Evolutionary conservation across 1,140 invertebrate species (phyloP).

Genomic region (Diplogasteroides magnus): DNA sequence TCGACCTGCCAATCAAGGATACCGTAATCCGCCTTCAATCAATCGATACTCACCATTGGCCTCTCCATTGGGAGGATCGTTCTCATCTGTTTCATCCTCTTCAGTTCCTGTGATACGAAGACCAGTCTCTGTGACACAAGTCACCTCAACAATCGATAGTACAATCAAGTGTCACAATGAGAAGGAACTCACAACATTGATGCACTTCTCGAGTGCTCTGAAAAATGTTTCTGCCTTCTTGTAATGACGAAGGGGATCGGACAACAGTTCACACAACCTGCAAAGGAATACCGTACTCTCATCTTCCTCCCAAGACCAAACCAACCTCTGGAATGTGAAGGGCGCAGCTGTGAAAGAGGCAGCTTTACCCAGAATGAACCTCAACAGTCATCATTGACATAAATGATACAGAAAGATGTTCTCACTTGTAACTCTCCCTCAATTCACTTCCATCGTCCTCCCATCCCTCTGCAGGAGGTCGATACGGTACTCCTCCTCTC

Average conservation of each 20-base stretch:
- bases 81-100: slow-evolving; percentile 6
- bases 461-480: not conserved
- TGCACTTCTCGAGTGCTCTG: slow-evolving; percentile 44
- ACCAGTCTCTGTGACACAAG: too few relatives aligned
- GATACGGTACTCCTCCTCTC: not conserved
- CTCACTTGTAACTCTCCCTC: not conserved
- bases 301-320: not conserved
- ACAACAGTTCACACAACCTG: slow-evolving; percentile 41
- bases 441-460: not conserved
- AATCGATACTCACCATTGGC: not conserved
- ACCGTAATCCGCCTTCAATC: not conserved
- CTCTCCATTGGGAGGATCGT: too few relatives aligned
- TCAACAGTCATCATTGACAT: slow-evolving; percentile 14
- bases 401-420: slow-evolving; percentile 11
- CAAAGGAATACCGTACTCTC: slow-evolving; percentile 10
- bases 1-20: too few relatives aligned
- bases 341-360: slow-evolving; percentile 39
- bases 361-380: slow-evolving; percentile 40
- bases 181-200: slow-evolving; percentile 41
- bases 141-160: not conserved
- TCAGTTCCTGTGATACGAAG: slow-evolving; percentile 12
- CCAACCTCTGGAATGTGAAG: slow-evolving; percentile 44
- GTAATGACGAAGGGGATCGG: slow-evolving; percentile 37
- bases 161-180: not conserved
- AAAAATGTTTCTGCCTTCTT: slow-evolving; percentile 41